Evolutionary conservation across 2,797 vertebrate species (phyloP).

Genomic region (Rhodeus uyekii): DNA sequence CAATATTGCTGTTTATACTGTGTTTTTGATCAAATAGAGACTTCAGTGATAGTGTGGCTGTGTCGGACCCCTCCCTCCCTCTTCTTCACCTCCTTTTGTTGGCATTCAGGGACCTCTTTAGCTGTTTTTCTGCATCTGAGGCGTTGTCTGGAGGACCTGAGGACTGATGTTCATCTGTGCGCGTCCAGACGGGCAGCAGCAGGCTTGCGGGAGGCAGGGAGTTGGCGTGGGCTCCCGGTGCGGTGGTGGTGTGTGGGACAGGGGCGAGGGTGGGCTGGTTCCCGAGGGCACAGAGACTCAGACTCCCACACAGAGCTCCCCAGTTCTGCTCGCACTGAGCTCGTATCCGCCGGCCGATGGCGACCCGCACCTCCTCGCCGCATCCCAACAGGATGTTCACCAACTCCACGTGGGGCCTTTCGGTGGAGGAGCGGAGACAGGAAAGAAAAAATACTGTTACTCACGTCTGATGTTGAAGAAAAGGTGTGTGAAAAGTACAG

Average conservation of each 20-base stretch:
- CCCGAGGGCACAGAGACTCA: constrained; percentile 79
- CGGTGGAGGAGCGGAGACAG: neutral
- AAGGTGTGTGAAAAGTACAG: neutral
- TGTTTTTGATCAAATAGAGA: neutral
- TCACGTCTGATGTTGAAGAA: neutral
- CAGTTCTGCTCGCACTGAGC: constrained; percentile 90
- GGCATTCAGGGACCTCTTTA: constrained; percentile 31
- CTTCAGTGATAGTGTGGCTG: too few relatives aligned
- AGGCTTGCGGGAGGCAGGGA: constrained; percentile 45
- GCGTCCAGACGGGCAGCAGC: constrained; percentile 34
- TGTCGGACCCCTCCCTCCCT: too few relatives aligned
- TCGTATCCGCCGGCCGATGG: constrained; percentile 82
- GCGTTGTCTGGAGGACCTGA: constrained; percentile 60
- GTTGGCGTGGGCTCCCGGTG: constrained; percentile 26
- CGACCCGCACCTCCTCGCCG: constrained; percentile 84
- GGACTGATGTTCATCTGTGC: constrained; percentile 52
- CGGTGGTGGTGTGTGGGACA: constrained; percentile 46
- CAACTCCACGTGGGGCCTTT: constrained; percentile 90
- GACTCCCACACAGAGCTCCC: constrained; percentile 87
- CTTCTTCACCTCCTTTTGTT: constrained; percentile 48
- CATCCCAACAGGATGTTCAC: constrained; percentile 91
- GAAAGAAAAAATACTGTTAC: neutral
- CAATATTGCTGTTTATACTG: neutral
- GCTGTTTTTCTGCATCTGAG: constrained; percentile 62
- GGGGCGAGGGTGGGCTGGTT: constrained; percentile 35